Evolutionary conservation across 53 echinoderm and acorn worm genomes (phyloP).

Genomic region (Temnopleurus reevesii): DNA sequence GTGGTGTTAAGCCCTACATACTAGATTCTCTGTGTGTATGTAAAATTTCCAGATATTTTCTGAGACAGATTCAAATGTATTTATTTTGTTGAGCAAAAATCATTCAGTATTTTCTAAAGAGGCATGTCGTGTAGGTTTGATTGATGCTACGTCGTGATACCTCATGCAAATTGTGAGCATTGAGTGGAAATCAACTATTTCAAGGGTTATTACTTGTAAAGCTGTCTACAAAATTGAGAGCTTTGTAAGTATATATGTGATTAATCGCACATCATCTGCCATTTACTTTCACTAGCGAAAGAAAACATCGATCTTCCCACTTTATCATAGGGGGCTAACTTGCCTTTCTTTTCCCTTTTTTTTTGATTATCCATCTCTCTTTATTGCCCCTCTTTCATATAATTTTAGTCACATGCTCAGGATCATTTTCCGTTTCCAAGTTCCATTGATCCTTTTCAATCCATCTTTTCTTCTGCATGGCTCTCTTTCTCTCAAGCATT

Average conservation of each 20-base stretch:
- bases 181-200: constrained; percentile 1
- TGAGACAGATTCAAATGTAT: constrained; percentile 15
- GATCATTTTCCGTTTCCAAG: no score
- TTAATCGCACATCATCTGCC: constrained; percentile 49
- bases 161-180: background rate
- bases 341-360: background rate
- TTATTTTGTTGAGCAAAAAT: constrained; percentile 26
- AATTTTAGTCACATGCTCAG: background rate
- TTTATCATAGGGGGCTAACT: no score
- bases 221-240: background rate
- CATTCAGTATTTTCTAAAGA: constrained; percentile 28
- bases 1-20: background rate
- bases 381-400: background rate
- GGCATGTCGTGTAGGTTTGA: background rate
- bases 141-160: background rate
- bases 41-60: background rate
- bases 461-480: background rate
- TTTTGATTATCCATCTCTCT: background rate
- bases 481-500: no score
- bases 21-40: background rate
- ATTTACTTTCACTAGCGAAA: constrained; percentile 50
- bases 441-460: background rate
- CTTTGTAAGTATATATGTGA: constrained; percentile 38
- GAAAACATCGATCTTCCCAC: background rate
- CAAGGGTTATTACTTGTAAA: background rate